Percentiles rank a stretch among this genome's conserved stretches.
Evolutionary conservation across 2,113 vertebrate species (phyloP).

Genomic region (Mungos mungo): DNA sequence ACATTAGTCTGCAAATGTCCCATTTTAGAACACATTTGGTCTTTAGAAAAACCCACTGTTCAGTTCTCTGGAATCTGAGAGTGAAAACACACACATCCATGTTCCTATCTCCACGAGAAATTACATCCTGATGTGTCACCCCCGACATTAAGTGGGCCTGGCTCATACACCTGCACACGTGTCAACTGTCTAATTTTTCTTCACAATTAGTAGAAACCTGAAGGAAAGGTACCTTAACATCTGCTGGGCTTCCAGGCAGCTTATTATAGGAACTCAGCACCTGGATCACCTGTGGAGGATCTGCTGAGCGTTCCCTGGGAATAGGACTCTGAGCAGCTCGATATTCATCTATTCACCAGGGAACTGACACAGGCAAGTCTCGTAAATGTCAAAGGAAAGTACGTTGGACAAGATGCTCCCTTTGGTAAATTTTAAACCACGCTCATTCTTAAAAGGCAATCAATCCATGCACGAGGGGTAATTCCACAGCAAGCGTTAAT

Average conservation of each 20-base stretch:
- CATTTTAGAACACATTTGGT: neutral
- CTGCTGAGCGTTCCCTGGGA: neutral
- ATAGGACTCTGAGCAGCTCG: neutral
- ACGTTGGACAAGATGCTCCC: neutral
- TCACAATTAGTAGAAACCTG: conserved; percentile 74
- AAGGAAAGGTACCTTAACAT: conserved; percentile 77
- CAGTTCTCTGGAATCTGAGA: neutral
- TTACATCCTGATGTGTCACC: neutral
- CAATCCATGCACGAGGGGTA: neutral
- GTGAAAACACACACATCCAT: neutral
- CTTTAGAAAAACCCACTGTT: neutral
- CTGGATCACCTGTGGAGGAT: conserved; percentile 61
- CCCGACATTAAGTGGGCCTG: conserved; percentile 27
- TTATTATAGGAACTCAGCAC: conserved; percentile 77
- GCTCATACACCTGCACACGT: conserved; percentile 61
- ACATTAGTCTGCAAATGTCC: neutral
- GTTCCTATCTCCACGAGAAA: conserved; percentile 43
- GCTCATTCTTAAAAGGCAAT: conserved; percentile 2
- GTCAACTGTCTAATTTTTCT: conserved; percentile 75
- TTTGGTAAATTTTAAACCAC: conserved; percentile 18
- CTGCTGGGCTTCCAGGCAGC: conserved; percentile 79
- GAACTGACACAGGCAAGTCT: neutral
- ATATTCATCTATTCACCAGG: neutral
- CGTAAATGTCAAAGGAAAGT: neutral
- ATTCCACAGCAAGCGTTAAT: neutral